Evolutionary conservation across 2,888 invertebrate species (phyloP), one percentile per base, ranked within the genome.

Genomic region (Smittia aterrima): DNA sequence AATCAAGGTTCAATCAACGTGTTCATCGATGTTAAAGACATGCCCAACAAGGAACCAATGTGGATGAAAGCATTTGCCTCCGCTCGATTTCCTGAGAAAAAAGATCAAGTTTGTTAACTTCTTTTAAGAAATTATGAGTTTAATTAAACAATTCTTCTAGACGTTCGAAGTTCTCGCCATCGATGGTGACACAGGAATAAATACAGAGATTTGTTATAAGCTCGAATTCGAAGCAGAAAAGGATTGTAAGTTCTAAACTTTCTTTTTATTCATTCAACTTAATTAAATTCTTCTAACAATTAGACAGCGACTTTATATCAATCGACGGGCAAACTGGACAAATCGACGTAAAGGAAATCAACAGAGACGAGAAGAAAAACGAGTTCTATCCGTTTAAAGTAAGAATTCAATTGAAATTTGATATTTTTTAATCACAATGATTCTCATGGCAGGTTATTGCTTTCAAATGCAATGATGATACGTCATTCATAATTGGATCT

Each of bases 121-220:
- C n/a, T n/a, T n/a, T n/a, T n/a, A n/a, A n/a, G n/a, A n/a, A n/a
- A n/a, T n/a, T 41, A 32, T 53, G 32, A 24, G 13, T 6, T 25
- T 47, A 53, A 20, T 24, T 58, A 32, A 67, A 27, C 16, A n/a
- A 66, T 53, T n/a, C 58, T 13, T 75, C 4, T 47, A 81, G 81
- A 74, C 41, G 47, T 87, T 87, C 78, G 77, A 77, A 1, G 84
- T 88, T 0, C 78, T 80, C 22, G 89, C 89, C 3, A 84, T 86
- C 20, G 89, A 89, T 78, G 89, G 88, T 0, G 89, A 89, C 79
- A 85, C 86, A 0, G 86, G 85, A 25, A 84, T 89, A 72, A 81
- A 87, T 77, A 84, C 83, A 75, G 79, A 81, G 1, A 87, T 89
- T 64, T 79, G 82, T 76, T 89, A 88, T 78, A 79, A 79, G 40